Evolutionary conservation across 2,113 vertebrate species (phyloP).

Genomic region (Egretta garzetta): DNA sequence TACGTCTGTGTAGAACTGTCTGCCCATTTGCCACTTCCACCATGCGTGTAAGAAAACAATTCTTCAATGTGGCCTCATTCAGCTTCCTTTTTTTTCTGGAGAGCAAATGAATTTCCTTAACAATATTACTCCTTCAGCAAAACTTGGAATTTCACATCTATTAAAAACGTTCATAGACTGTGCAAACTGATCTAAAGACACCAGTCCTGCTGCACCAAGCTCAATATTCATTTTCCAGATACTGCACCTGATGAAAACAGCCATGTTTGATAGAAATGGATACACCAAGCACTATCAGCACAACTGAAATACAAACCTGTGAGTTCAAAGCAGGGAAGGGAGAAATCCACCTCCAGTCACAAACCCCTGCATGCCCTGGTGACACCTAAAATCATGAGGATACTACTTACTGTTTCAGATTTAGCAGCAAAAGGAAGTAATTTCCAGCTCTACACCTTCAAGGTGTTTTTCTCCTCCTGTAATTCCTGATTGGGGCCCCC

Average conservation of each 20-base stretch:
- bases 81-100: background rate
- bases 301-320: background rate
- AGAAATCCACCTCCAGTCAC: background rate
- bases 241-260: background rate
- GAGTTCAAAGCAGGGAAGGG: background rate
- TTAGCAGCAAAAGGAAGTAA: background rate
- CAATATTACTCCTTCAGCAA: background rate
- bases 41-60: background rate
- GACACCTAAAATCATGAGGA: background rate
- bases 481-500: background rate
- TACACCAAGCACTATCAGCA: background rate
- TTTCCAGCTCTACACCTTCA: background rate
- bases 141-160: background rate
- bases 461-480: background rate
- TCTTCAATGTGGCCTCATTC: background rate
- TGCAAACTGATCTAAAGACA: background rate
- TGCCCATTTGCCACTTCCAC: background rate
- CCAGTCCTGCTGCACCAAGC: background rate
- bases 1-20: background rate
- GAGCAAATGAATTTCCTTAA: background rate
- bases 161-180: background rate
- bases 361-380: background rate
- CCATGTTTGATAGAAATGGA: background rate
- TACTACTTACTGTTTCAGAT: background rate
- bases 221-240: background rate